Evolutionary conservation across 2,888 invertebrate species (phyloP), one percentile per base, ranked within the genome.

Genomic region (Limnephilus lunatus): DNA sequence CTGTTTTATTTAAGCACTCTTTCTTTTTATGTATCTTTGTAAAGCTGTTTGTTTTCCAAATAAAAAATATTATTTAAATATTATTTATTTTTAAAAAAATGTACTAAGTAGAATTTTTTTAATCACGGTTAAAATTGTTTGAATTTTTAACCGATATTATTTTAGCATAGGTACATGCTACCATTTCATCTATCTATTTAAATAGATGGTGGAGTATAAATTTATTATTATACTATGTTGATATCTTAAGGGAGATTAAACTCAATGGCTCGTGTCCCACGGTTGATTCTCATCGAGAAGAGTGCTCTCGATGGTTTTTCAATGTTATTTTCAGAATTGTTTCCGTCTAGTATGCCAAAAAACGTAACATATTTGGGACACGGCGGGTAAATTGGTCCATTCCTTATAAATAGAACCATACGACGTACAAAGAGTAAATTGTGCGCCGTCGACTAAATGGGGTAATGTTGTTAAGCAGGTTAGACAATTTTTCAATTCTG

Each of bases 301-400:
- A 68, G 68, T 68, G 68, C 25, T n/a, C 68, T 68, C 4, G n/a
- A 68, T 68, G 68, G 68, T 25, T 68, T 68, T 68, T 68, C 68
- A n/a, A 68, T 9, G 25, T n/a, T 68, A 68, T 68, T 25, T 68
- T 68, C 68, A 68, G 25, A 68, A 25, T 68, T 68, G 9, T 68
- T 68, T 68, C 68, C 2, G 68, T 68, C 68, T 68, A 68, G 68
- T n/a, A 68, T 25, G 68, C 68, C 68, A 68, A 68, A 68, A 68
- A 35, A 35, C 35, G 83, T 80, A 80, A 85, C 85, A 90, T 85
- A 90, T 90, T 85, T 53, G 44, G 32, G 53, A 68, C 83, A 85
- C 85, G 85, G 80, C 35, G n/a, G 32, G 31, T 86, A 90, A 90
- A 90, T 90, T 85, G 90, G 90, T 30, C 68, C 25, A 85, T 85